Base-by-base conservation (phyloP, 2,888 invertebrate species). In the Athalia cordata region DNA sequence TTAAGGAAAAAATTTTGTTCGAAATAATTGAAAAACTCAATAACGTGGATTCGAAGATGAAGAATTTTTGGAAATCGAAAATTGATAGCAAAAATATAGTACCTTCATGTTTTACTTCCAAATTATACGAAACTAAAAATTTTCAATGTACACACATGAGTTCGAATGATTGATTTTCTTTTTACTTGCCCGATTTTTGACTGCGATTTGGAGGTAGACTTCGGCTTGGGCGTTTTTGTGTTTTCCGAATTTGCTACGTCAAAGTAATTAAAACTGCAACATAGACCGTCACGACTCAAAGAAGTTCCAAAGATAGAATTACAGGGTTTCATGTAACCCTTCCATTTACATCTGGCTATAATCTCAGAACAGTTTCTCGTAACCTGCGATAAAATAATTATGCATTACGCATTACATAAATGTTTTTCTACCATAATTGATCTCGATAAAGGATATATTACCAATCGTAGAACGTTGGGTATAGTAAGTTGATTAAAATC, bases 201-300 rank as follows among this genome's bases (percentile, higher is more conserved):
- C 8, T 15, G 52, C 15, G 52, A 3, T 5, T 52, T 67, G 52
- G 67, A 15, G 2, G 8, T 29, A 0, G 50, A 52, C 45, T 52
- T 5, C 50, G 29, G 5, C 5, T 47, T 8, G 47, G 47, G 5
- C 5, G 49, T 49, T 2, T 13, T 13, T 55, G 11, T 29, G 29
- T 29, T 50, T 6, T 50, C 50, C 29, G 0, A 52, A 15, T 15
- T 52, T 55, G 9, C 7, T 13, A 62, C 49, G 43, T 62, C 75
- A 74, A 91, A 92, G 83, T 93, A 93, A 85, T 94, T 94, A 82
- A 95, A 95, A 3, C 93, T 90, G 84, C 95, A 95, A 81, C 95
- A 95, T 0, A 92, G 85, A 47, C 93, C 92, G 64, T 92, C 87
- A 45, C 91, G 82, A 0, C 92, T 91, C 77, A 91, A 90, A 0